Base-by-base conservation (phyloP, 2,113 vertebrate genomes). In the Lepisosteus oculatus region DNA sequence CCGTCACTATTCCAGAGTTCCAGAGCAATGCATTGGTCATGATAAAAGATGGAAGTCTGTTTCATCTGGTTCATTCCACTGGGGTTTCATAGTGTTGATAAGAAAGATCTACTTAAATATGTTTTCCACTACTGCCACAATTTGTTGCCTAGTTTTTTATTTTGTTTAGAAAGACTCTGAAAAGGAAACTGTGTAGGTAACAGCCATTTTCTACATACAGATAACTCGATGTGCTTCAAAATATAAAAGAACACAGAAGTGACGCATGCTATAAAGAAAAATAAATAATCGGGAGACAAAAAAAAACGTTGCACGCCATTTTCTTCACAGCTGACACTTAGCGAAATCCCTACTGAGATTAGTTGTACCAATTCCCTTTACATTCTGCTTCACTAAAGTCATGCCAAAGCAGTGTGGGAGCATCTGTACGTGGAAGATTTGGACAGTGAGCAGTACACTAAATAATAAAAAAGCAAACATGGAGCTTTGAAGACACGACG, bases 121-220 rank as follows among this genome's bases (percentile, higher is more conserved):
- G 29, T 29, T 29, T 29, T 29, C 29, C 29, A 29, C 29, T 29
- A 2, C 29, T 29, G 29, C 29, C 29, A 29, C 29, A 29, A 29
- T 29, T 29, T 29, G 29, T 29, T 29, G 29, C 29, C 29, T 29
- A 29, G 29, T 29, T 29, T 29, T 29, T 1, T 29, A 29, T 29
- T 29, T 29, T 29, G 29, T 29, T 29, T 2, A 29, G 29, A 29
- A 29, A n/a, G 72, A 71, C 63, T 2, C 63, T 69, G 59, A 72
- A 74, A 69, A 44, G 67, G 55, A 73, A 47, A 61, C 78, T 74
- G 71, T 76, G 69, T 69, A 71, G 79, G 83, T 75, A 86, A 65
- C 67, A 69, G 76, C 82, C 74, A 74, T 79, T 77, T 68, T 77
- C 77, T 78, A 68, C 74, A 74, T 69, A 69, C 55, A 75, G 42